Base-by-base conservation (phyloP, 2,888 invertebrate species). In the Matsumyia berberina region DNA sequence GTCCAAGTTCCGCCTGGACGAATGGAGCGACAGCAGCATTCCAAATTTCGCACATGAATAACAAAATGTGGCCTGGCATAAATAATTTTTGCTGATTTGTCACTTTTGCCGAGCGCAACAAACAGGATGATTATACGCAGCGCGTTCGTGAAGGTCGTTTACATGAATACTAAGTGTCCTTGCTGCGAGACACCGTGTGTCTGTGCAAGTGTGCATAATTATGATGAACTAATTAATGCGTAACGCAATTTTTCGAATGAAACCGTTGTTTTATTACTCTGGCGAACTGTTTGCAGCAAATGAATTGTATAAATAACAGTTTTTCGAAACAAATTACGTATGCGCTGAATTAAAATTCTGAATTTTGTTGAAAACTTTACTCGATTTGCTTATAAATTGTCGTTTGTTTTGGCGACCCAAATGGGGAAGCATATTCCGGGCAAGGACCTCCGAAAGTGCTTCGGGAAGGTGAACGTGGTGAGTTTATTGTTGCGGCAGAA, bases 1-100 rank as follows among this genome's bases (percentile, higher is more conserved):
- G 11, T 24, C 57, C 57, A 49, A 67, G 12, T 42, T 24, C 24
- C 29, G 66, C 31, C 37, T 39, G 37, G 46, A 39, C 44, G 42
- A 31, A 17, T 49, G 9, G 15, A 37, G 8, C 44, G n/a, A n/a
- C 17, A 19, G n/a, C 6, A n/a, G 7, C 29, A 29, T 19, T 24
- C 24, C 37, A 60, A 72, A 64, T 69, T 73, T 70, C 46, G 60
- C 73, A 79, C 73, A 79, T 83, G 83, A 73, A 83, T 79, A 69
- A 83, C 79, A 79, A 79, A 74, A 77, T 74, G 73, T 35, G 35
- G 57, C 53, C 55, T 39, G 24, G 73, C 73, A 79, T 74, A 67
- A 79, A 79, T 79, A 79, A 79, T 83, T 83, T 74, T 31, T 62
- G 79, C 73, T 74, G 79, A 83, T 83, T 79, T 83, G 79, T 83